Evolutionary conservation across 1,140 invertebrate species (phyloP).

Genomic region (Pogonomyrmex barbatus): DNA sequence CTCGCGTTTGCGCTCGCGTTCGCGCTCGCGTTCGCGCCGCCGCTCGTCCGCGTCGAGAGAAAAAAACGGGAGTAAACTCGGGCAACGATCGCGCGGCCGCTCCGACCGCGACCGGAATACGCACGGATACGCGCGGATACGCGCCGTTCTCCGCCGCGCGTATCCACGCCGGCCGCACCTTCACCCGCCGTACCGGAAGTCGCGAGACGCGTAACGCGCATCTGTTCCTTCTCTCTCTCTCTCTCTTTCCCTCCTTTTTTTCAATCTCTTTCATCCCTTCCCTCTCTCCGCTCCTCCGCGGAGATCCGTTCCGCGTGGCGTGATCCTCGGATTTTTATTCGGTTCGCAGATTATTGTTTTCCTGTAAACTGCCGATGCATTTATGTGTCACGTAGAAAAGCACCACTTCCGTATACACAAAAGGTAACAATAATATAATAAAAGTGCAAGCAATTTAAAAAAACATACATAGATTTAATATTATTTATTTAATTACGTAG

Average conservation of each 20-base stretch:
- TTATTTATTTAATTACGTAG: neutral
- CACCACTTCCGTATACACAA: too few relatives aligned
- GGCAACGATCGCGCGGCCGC: constrained; percentile 26
- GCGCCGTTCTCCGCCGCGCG: neutral
- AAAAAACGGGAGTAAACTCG: constrained; percentile 43
- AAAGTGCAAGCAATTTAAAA: too few relatives aligned
- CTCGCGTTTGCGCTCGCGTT: too few relatives aligned
- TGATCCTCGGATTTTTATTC: constrained; percentile 12
- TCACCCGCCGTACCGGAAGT: constrained; percentile 30
- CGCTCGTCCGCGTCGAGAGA: constrained; percentile 11
- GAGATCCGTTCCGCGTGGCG: too few relatives aligned
- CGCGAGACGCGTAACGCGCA: constrained; percentile 20
- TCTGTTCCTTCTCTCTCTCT: neutral
- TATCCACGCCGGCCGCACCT: constrained; percentile 4
- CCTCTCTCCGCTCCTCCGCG: neutral
- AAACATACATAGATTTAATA: neutral
- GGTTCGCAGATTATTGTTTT: neutral
- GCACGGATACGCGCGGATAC: constrained; percentile 33
- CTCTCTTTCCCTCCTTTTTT: neutral
- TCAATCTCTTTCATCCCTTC: neutral
- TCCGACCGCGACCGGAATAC: constrained; percentile 27
- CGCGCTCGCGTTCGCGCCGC: neutral
- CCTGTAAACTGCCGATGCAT: neutral
- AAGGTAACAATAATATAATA: too few relatives aligned
- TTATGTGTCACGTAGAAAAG: neutral